Percentiles rank a stretch among this genome's conserved stretches.
Evolutionary conservation across 1,140 invertebrate species (phyloP).

Genomic region (Lepidurus arcticus): DNA sequence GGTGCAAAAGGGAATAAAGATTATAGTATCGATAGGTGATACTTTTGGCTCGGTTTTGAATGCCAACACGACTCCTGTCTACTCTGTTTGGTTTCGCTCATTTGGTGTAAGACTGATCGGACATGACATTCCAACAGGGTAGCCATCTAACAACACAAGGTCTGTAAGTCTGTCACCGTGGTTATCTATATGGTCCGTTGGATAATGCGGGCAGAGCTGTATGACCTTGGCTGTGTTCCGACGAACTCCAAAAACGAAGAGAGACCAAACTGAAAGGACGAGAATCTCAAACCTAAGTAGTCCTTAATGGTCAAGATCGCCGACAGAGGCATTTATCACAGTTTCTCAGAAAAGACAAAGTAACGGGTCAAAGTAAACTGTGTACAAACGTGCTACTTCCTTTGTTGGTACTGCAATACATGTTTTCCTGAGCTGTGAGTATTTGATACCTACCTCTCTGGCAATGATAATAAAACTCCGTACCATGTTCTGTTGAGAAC

Average conservation of each 20-base stretch:
- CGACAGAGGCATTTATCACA: background rate
- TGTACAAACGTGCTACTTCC: no score
- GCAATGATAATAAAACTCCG: no score
- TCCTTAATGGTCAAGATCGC: background rate
- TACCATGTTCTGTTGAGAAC: no score
- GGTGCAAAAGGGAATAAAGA: background rate
- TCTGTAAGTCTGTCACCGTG: background rate
- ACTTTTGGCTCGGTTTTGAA: conserved; percentile 7
- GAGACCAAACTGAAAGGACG: background rate
- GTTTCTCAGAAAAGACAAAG: background rate
- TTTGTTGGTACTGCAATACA: no score
- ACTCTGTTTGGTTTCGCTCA: background rate
- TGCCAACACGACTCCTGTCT: conserved; percentile 6
- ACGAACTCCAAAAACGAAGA: background rate
- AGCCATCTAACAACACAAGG: background rate
- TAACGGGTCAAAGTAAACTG: background rate
- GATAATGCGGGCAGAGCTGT: background rate
- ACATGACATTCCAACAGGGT: background rate
- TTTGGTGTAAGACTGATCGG: background rate
- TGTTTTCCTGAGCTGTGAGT: no score
- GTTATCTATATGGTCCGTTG: conserved; percentile 2
- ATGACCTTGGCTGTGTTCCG: background rate
- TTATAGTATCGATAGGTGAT: background rate
- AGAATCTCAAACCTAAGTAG: background rate
- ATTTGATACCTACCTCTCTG: no score